Evolutionary conservation across 2,888 invertebrate genomes (phyloP).

Genomic region (Nephrotoma guestfalica): DNA sequence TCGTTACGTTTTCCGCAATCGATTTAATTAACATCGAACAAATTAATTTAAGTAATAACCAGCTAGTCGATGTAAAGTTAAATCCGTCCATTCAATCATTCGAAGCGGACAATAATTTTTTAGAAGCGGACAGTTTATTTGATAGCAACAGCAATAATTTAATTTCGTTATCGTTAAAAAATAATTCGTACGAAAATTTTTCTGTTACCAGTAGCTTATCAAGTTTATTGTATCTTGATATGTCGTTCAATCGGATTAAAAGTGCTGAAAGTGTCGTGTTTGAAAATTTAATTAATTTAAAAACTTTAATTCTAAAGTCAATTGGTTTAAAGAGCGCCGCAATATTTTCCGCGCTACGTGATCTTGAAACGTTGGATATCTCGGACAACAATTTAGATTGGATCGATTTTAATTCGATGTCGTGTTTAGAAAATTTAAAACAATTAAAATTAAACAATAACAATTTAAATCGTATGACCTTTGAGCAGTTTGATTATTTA

Average conservation of each 20-base stretch:
- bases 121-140: background rate
- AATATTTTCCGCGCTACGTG: background rate
- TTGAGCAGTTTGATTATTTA: background rate
- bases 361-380: background rate
- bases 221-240: background rate
- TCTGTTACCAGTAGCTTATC: background rate
- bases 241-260: background rate
- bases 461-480: background rate
- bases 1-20: background rate
- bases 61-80: background rate
- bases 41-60: background rate
- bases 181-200: background rate
- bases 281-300: background rate
- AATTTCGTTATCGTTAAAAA: background rate
- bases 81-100: background rate
- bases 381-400: background rate
- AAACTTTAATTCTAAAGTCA: background rate
- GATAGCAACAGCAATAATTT: background rate
- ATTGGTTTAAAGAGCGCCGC: background rate
- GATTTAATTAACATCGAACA: background rate
- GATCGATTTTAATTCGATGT: background rate
- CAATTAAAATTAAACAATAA: background rate
- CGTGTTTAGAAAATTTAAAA: background rate
- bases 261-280: background rate
- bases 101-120: background rate